phyloP scores from a whole-genome alignment of 2,113 vertebrate genomes.

The Polypterus senegalus region DNA sequence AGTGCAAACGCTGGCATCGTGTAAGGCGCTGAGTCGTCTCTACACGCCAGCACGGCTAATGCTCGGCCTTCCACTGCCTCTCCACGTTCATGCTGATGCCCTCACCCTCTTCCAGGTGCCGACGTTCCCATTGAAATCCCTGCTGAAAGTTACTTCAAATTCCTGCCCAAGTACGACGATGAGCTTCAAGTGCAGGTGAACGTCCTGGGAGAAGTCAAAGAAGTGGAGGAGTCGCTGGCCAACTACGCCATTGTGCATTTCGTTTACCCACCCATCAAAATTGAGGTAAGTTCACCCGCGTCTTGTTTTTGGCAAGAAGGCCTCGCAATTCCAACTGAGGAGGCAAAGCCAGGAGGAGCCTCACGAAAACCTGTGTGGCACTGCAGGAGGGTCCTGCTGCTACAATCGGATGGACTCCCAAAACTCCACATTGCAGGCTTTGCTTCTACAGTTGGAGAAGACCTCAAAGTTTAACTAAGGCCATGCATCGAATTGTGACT shows the following conservation, averaged over 20 bases:
- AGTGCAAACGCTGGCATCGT: no score
- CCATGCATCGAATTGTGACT: no score
- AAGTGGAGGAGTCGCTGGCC: constrained; percentile 18
- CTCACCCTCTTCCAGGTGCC: not conserved
- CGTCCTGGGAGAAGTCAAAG: constrained; percentile 21
- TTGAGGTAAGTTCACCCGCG: constrained; percentile 35
- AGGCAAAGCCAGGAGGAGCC: not conserved
- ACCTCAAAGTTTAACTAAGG: no score
- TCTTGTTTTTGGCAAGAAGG: not conserved
- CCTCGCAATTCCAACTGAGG: not conserved
- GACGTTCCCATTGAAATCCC: constrained; percentile 30
- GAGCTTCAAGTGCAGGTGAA: constrained; percentile 30
- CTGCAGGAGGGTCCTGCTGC: no score
- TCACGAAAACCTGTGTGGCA: not conserved
- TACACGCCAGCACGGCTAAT: no score
- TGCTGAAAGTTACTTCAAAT: constrained; percentile 14
- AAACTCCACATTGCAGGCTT: no score
- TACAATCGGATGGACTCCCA: no score
- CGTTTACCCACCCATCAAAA: constrained; percentile 29
- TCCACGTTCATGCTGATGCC: no score
- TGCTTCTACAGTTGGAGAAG: no score
- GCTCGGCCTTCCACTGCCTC: no score
- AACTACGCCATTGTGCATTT: constrained; percentile 23
- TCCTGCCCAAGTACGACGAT: constrained; percentile 10
- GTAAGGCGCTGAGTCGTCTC: no score